A percentile compares a stretch with the other conserved stretches of the same genome.
These are phyloP conservation scores for Xestia xanthographa DNA, from an alignment of 2,888 invertebrate genomes.

Conservation along the genomic window DNA sequence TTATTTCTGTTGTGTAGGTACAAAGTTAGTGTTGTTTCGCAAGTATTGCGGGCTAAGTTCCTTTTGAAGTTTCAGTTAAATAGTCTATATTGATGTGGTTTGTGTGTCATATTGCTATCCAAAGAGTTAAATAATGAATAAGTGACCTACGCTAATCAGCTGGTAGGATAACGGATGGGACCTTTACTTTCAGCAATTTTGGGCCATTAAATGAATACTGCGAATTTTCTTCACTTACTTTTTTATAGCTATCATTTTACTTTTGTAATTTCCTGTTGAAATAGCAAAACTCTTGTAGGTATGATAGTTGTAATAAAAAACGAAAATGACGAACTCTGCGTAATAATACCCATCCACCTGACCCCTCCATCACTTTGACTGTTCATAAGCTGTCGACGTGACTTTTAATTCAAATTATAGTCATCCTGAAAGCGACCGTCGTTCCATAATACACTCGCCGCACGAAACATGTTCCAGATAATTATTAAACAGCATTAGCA, in stretches of 20 bases:
- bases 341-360: slow-evolving; percentile 45
- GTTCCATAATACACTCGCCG: slow-evolving; percentile 78
- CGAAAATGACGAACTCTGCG: slow-evolving; percentile 29
- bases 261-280: background rate
- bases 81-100: background rate
- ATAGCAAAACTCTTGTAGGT: slow-evolving; percentile 5
- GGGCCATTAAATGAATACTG: background rate
- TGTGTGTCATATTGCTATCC: background rate
- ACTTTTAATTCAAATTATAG: slow-evolving; percentile 82
- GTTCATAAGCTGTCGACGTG: slow-evolving; percentile 68
- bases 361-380: slow-evolving; percentile 40
- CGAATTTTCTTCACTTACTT: background rate
- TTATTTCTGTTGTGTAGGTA: slow-evolving; percentile 8
- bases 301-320: slow-evolving; percentile 17
- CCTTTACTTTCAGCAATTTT: background rate
- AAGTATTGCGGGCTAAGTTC: background rate
- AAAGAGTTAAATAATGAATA: background rate
- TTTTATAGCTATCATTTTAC: background rate
- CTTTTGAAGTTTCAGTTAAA: background rate
- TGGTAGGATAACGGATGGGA: background rate
- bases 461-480: slow-evolving; percentile 85
- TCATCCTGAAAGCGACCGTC: slow-evolving; percentile 77
- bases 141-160: no score
- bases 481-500: slow-evolving; percentile 88
- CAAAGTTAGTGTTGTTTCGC: slow-evolving; percentile 7